Percentiles rank a stretch among this genome's conserved stretches.
phyloP scores from a whole-genome alignment of 2,888 invertebrate genomes.

The Thyatira batis region DNA sequence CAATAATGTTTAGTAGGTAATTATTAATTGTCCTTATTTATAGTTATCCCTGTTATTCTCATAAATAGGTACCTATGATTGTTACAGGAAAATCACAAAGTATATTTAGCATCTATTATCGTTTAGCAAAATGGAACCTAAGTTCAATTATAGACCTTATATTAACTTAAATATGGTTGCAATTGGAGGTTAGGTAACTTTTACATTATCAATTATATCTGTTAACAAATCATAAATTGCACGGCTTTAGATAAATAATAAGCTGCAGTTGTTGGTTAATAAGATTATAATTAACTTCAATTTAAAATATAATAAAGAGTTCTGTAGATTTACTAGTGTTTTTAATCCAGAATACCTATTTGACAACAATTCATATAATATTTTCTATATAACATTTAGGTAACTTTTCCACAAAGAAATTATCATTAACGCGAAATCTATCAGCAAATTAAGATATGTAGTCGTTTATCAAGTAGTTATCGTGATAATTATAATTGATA shows the following conservation, averaged over 20 bases:
- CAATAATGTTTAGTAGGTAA: too few relatives aligned
- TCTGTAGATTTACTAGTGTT: too few relatives aligned
- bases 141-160: too few relatives aligned
- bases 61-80: too few relatives aligned
- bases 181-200: neutral
- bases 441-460: conserved; percentile 25
- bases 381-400: neutral
- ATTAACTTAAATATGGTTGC: neutral
- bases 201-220: neutral
- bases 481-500: conserved; percentile 29
- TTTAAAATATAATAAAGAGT: too few relatives aligned
- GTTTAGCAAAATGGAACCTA: too few relatives aligned
- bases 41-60: too few relatives aligned
- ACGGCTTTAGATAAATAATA: neutral
- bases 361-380: neutral
- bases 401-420: neutral
- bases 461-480: conserved; percentile 14
- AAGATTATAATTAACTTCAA: too few relatives aligned
- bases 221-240: neutral
- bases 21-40: too few relatives aligned
- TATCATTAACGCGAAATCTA: conserved; percentile 22
- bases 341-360: too few relatives aligned
- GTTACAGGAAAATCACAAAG: too few relatives aligned
- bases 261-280: neutral
- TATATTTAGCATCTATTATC: too few relatives aligned